Evolutionary conservation across 2,113 vertebrate genomes (phyloP).

Genomic region (Aix galericulata): DNA sequence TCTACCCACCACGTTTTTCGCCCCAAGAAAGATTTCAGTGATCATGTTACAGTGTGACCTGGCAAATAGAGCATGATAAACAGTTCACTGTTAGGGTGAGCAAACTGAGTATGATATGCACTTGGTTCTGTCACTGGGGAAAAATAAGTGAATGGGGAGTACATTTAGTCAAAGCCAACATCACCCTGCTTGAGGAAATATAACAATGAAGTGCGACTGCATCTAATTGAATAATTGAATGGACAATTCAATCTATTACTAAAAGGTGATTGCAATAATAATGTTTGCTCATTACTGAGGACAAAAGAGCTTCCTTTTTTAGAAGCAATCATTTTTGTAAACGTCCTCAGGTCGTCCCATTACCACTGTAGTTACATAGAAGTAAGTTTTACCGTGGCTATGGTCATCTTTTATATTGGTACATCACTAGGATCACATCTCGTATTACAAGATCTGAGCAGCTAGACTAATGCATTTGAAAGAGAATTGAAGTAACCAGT

Average conservation of each 20-base stretch:
- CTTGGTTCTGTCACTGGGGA: background rate
- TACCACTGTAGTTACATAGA: background rate
- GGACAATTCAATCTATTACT: background rate
- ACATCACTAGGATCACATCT: background rate
- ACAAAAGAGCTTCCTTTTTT: background rate
- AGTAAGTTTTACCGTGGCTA: background rate
- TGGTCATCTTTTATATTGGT: background rate
- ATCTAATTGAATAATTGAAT: constrained; percentile 4
- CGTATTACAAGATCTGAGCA: background rate
- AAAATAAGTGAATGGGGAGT: background rate
- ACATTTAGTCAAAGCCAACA: background rate
- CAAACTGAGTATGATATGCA: background rate
- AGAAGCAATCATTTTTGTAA: background rate
- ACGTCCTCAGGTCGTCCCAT: background rate
- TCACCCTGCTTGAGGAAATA: background rate
- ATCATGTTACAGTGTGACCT: background rate
- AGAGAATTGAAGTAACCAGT: background rate
- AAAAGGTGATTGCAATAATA: background rate
- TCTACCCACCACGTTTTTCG: background rate
- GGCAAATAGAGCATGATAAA: background rate
- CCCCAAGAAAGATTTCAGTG: background rate
- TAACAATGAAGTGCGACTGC: background rate
- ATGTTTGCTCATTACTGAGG: background rate
- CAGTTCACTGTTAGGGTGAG: background rate
- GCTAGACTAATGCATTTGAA: background rate